Conservation (phyloP, 23 tunicate species). For the Trididemnum nubilum region DNA sequence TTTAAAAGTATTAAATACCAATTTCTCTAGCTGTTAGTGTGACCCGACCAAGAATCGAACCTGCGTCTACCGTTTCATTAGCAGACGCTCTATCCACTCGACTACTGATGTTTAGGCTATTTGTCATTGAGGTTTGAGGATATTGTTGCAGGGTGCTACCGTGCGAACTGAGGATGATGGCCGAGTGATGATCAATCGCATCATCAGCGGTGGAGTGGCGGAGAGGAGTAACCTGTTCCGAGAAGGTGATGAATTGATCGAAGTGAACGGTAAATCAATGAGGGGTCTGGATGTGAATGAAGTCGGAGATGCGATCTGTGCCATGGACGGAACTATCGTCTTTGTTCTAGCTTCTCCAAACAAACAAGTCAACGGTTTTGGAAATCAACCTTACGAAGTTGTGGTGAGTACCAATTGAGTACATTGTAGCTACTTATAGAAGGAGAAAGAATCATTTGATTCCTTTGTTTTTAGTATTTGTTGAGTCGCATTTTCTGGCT, state of each 20-base stretch:
- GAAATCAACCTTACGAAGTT: slow-evolving; percentile 9
- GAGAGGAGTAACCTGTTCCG: slow-evolving; percentile 49
- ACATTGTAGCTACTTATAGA: no score
- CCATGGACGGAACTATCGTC: slow-evolving; percentile 73
- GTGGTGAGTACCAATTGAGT: slow-evolving; percentile 45
- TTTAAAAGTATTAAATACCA: no score
- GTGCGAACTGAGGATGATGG: slow-evolving; percentile 89
- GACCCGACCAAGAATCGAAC: no score
- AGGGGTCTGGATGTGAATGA: slow-evolving; percentile 88
- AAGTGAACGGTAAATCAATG: slow-evolving; percentile 84
- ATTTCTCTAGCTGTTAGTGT: no score
- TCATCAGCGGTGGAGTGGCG: slow-evolving; percentile 89
- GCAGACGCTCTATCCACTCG: no score
- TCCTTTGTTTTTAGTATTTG: neutral
- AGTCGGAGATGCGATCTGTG: slow-evolving; percentile 78
- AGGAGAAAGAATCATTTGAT: no score
- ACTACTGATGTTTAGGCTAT: no score
- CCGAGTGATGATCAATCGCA: slow-evolving; percentile 67
- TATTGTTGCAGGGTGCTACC: slow-evolving; percentile 87
- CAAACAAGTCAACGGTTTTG: slow-evolving; percentile 45
- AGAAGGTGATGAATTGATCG: slow-evolving; percentile 92
- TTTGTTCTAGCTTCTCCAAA: slow-evolving; percentile 63
- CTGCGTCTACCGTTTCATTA: no score
- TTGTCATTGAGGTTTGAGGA: no score
- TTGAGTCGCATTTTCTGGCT: no score